Base-by-base conservation (phyloP, 2,888 invertebrate genomes). In the Mythimna loreyi region DNA sequence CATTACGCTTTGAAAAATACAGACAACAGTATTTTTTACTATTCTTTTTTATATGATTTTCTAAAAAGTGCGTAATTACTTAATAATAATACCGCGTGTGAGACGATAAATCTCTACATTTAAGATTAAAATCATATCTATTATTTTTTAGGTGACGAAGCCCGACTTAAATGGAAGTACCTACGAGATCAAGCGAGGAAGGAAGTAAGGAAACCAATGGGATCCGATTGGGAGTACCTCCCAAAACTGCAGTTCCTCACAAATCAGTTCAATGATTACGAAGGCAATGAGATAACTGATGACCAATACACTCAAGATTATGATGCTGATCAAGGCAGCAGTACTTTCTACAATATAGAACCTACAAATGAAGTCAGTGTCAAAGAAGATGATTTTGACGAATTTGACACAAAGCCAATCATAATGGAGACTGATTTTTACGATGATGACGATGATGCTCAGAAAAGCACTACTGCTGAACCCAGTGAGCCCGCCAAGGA, bases 361-460 rank as follows among this genome's bases (percentile, higher is more conserved):
- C 88, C 90, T 11, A 63, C 89, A 19, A 78, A 65, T 43, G 82
- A 82, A 3, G 86, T 87, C 0, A 86, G 78, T 47, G 87, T 90
- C 0, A 94, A 93, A 85, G 94, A 95, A 1, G 95, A 95, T 7
- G 95, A 95, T n/a, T 95, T 92, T 45, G 95, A 96, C 28, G 95
- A 96, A 77, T 96, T 96, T 68, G 95, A 96, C 30, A 93, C 94
- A 0, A 96, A 96, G 85, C 95, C 95, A 13, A 90, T 95, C 2
- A 94, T 96, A 43, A 92, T 93, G 91, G 95, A 96, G 72, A 94
- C 95, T 0, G 95, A 96, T 79, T 96, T 96, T 57, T 94, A 94
- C 60, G 95, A 95, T 67, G 95, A 95, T 72, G 95, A 95, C 50
- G 94, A 95, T 36, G 94, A 94, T 45, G 90, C 90, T 0, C 92